These are phyloP conservation scores for Orbicella faveolata DNA, from an alignment of 64 coral and sea anemone genomes.

Conservation along the genomic window DNA sequence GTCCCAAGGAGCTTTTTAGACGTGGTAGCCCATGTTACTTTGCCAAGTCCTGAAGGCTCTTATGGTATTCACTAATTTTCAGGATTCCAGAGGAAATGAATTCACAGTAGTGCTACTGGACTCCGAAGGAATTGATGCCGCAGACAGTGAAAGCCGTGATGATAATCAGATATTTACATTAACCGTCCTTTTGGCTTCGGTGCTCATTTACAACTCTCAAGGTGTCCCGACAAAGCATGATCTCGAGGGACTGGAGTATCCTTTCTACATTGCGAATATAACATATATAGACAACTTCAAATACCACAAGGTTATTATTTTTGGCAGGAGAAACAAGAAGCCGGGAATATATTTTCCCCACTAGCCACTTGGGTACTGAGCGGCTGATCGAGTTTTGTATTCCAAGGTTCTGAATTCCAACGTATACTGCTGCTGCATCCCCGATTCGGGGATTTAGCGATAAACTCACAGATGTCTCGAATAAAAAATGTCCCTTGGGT, in stretches of 20 bases:
- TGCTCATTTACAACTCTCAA: conserved; percentile 49
- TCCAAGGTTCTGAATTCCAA: no score
- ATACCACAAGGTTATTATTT: neutral
- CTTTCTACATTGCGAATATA: neutral
- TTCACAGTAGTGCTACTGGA: conserved; percentile 52
- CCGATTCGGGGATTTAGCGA: no score
- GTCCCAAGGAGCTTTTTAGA: neutral
- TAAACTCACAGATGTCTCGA: no score
- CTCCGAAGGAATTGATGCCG: conserved; percentile 47
- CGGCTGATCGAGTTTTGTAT: no score
- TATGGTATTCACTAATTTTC: neutral
- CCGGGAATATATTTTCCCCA: no score
- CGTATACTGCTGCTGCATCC: no score
- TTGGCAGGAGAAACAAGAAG: no score
- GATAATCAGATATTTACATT: conserved; percentile 56
- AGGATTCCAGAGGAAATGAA: conserved; percentile 38
- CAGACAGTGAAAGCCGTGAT: neutral
- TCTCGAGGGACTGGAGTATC: conserved; percentile 56
- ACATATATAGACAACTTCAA: neutral
- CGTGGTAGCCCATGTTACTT: neutral
- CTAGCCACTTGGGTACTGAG: no score
- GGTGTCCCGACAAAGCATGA: conserved; percentile 30
- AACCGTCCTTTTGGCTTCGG: conserved; percentile 40
- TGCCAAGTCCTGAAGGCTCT: no score
- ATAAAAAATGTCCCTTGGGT: no score